Evolutionary conservation across 2,113 vertebrate genomes (phyloP), one percentile per base, ranked within the genome.

Genomic region (Trogon surrucura): DNA sequence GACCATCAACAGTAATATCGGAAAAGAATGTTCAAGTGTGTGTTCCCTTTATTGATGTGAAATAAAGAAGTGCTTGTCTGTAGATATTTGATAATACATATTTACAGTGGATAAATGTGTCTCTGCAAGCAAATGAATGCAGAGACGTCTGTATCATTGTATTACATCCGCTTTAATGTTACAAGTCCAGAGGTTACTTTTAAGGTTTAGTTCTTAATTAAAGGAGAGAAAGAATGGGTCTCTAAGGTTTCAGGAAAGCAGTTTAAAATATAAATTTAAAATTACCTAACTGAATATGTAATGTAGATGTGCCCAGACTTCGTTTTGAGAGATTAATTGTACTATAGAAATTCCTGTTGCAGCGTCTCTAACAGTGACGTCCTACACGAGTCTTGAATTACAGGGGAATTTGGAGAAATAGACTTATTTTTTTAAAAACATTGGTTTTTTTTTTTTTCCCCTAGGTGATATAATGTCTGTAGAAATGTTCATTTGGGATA

Each of bases 161-260:
- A 14, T 88, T 93, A 78, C 25, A 83, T 88, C 69, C 89, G 54
- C 85, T 96, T 97, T 93, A 94, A 15, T 96, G 57, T 90, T 95
- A 53, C 16, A 70, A 67, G 69, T 95, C 91, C 81, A 95, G 84
- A 87, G 64, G 79, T 84, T 97, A 86, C 92, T 74, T 47, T 62
- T 91, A 86, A 79, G 80, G 88, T 78, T 96, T 95, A 97, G 78
- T 90, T 97, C 80, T 85, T 96, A 89, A 96, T 95, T 96, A 94
- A 77, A 85, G 58, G 84, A 58, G 36, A 82, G 77, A 91, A 80
- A 29, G 94, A 95, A 79, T 25, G 36, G 62, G 41, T 85, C 48
- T 93, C 27, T 90, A 78, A 81, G 30, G 65, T 96, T 95, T 96
- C 79, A 88, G 60, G 56, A 82, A 82, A 83, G 47, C 30, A 64